phyloP scores from a whole-genome alignment of 2,113 vertebrate species.

The Zosterops borbonicus region DNA sequence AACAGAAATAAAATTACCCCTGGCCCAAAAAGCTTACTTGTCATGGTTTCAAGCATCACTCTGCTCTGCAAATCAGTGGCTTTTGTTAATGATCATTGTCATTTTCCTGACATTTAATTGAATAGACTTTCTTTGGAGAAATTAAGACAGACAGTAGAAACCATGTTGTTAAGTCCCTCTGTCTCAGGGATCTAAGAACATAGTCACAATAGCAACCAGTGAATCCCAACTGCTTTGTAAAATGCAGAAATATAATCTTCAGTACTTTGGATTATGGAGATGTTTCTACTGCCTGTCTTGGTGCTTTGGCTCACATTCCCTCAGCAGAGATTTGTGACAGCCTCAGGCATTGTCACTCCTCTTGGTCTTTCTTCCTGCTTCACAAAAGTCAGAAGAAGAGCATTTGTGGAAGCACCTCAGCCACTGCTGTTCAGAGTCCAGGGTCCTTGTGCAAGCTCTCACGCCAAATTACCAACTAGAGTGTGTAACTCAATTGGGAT shows the following conservation, averaged over 20 bases:
- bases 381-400: not conserved
- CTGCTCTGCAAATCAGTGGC: not conserved
- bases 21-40: not conserved
- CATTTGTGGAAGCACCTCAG: not conserved
- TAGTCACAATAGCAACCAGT: not conserved
- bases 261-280: not conserved
- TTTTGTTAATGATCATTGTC: not conserved
- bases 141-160: not conserved
- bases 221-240: not conserved
- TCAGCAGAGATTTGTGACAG: not conserved
- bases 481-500: accelerated
- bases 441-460: not conserved
- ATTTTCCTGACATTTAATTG: not conserved
- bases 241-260: not conserved
- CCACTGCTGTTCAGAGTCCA: not conserved
- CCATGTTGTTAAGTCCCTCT: not conserved
- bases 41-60: not conserved
- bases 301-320: not conserved
- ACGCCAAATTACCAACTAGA: not conserved
- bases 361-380: not conserved
- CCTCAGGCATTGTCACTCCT: not conserved
- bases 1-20: not conserved
- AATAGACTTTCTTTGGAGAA: not conserved
- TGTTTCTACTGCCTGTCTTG: not conserved
- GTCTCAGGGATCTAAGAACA: not conserved